These are phyloP conservation scores for Jaculus jaculus DNA, from an alignment of 2,113 vertebrate species.

Conservation along the genomic window DNA sequence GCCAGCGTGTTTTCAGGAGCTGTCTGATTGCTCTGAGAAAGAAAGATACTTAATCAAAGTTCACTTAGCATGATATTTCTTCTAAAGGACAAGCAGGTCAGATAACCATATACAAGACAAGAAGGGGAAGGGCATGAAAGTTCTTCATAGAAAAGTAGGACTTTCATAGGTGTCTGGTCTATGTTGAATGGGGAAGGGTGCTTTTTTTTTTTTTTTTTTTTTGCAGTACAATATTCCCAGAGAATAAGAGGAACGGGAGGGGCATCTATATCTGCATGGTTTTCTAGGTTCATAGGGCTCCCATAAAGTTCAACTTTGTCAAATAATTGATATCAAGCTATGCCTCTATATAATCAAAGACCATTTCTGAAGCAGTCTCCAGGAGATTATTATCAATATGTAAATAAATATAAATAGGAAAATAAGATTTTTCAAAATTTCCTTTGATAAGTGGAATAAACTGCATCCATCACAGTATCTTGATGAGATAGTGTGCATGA, in stretches of 20 bases:
- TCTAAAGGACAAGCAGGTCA: no score
- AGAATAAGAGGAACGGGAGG: background rate
- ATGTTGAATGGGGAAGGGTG: background rate
- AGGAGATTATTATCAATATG: background rate
- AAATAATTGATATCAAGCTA: background rate
- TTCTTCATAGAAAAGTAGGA: background rate
- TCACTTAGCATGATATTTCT: background rate
- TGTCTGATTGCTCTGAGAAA: background rate
- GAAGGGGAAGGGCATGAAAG: background rate
- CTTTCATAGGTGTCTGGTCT: background rate
- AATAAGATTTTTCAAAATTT: slow-evolving; percentile 16
- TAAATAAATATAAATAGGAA: background rate
- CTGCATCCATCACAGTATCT: background rate
- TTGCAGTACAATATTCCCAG: background rate
- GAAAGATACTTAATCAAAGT: background rate
- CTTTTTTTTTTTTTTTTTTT: no score
- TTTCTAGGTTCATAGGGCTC: background rate
- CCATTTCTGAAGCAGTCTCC: background rate
- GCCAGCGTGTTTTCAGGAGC: background rate
- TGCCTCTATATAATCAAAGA: background rate
- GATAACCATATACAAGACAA: no score
- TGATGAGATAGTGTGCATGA: background rate
- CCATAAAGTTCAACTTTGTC: background rate
- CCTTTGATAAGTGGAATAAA: background rate
- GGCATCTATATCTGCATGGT: background rate